Evolutionary conservation across 2,888 invertebrate genomes (phyloP), one percentile per base, ranked within the genome.

Genomic region (Dynastes maya): DNA sequence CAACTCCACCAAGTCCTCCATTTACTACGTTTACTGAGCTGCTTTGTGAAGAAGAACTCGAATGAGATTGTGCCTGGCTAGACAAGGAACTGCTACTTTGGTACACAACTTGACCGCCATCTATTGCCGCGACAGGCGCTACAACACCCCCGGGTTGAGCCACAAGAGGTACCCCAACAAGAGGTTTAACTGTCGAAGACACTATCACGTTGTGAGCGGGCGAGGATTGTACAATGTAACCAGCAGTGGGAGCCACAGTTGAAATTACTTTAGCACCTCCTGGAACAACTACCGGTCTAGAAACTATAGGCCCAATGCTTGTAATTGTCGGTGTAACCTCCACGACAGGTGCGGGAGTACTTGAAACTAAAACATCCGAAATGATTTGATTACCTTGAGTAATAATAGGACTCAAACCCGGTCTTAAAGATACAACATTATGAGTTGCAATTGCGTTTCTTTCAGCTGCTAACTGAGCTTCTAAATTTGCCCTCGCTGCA

Each of bases 381-480:
- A 79, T 77, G 2, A 79, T 45, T 27, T 79, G 77, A 49, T 77
- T 77, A 5, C 79, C 79, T 77, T 79, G 79, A n/a, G 77, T 74
- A 22, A 79, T 77, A 67, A 79, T 74, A 4, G 79, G 79, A 55
- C 61, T 76, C n/a, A 79, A 70, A 11, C 65, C 64, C 5, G 49
- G 61, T 32, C 55, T 55, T 22, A 65, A 32, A 27, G 76, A 22
- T 67, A 67, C 68, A 4, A 68, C 68, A 40, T 45, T 63, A 27
- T 37, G 32, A 6, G 55, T 16, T n/a, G 67, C 74, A 37, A 74
- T 61, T 37, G 63, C 64, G 45, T 74, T 74, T 45, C 74, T 63
- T 63, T 74, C 74, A n/a, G 74, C 74, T 74, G 78, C 74, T 51
- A 78, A 22, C 1, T 67, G 68, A 5, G 78, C 78, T 27, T 53